These are phyloP conservation scores for Serrognathus titanus DNA, from an alignment of 2,888 invertebrate genomes.

Conservation along the genomic window DNA sequence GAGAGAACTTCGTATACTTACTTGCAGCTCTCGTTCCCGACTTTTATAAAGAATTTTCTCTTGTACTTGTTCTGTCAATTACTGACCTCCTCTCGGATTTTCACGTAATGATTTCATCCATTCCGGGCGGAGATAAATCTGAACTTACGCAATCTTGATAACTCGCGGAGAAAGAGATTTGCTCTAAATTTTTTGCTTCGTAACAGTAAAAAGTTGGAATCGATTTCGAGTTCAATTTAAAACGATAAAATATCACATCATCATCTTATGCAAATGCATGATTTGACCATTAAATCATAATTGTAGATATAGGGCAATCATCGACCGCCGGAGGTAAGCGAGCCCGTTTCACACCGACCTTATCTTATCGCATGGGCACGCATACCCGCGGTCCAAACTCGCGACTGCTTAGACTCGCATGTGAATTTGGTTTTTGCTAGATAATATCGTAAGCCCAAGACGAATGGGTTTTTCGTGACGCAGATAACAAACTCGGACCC, in stretches of 20 bases:
- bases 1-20: too few species aligned
- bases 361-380: neutral
- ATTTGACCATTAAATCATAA: slow-evolving; percentile 33
- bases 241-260: slow-evolving; percentile 11
- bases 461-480: slow-evolving; percentile 34
- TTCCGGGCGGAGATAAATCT: too few species aligned
- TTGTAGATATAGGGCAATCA: slow-evolving; percentile 30
- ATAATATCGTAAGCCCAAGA: slow-evolving; percentile 31
- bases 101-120: too few species aligned
- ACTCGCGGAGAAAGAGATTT: too few species aligned
- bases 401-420: slow-evolving; percentile 13
- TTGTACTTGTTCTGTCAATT: too few species aligned
- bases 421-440: slow-evolving; percentile 31
- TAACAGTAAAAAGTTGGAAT: too few species aligned
- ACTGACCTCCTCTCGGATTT: too few species aligned
- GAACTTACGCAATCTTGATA: too few species aligned
- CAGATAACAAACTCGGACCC: slow-evolving; percentile 25
- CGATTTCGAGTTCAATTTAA: too few species aligned
- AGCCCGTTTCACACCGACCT: slow-evolving; percentile 17
- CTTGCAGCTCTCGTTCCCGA: too few species aligned
- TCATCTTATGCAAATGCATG: slow-evolving; percentile 29
- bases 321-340: slow-evolving; percentile 13
- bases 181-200: too few species aligned
- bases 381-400: neutral
- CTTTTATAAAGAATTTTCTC: too few species aligned